These are phyloP conservation scores for Eudemis profundana DNA, from an alignment of 2,888 invertebrate species.

Conservation along the genomic window DNA sequence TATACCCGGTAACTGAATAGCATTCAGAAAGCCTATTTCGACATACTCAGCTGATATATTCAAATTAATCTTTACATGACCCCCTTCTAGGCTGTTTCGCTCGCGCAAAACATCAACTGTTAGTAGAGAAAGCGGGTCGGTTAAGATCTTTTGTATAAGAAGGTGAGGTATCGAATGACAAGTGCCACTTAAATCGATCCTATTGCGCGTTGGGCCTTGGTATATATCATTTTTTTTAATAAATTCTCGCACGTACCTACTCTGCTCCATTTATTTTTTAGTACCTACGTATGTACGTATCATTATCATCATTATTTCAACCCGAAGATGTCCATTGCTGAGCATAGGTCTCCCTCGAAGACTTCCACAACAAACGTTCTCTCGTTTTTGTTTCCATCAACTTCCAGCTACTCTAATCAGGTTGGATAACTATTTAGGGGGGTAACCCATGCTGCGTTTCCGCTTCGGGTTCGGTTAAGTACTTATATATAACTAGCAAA, in stretches of 20 bases:
- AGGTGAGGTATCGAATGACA: conserved; percentile 16
- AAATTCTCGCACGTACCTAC: conserved; percentile 7
- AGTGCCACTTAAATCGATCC: conserved; percentile 13
- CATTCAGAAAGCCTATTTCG: conserved; percentile 6
- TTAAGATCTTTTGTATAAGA: background rate
- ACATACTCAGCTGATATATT: conserved; percentile 13
- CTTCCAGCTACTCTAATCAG: no score
- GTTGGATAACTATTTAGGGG: no score
- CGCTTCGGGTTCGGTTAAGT: no score
- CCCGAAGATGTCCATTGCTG: no score
- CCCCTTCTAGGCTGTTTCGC: background rate
- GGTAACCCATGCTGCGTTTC: no score
- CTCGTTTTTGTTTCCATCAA: no score
- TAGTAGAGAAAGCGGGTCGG: background rate
- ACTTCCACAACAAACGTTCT: no score
- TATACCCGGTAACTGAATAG: conserved; percentile 23
- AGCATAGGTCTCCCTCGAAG: no score
- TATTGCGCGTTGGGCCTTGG: conserved; percentile 20
- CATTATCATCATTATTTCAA: no score
- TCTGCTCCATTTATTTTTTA: background rate
- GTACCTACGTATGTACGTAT: no score
- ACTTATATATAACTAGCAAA: no score
- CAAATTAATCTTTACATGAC: conserved; percentile 26
- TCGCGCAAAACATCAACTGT: background rate
- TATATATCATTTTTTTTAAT: conserved; percentile 20